phyloP scores from a whole-genome alignment of 2,888 invertebrate species.

The Exocentrus adspersus region DNA sequence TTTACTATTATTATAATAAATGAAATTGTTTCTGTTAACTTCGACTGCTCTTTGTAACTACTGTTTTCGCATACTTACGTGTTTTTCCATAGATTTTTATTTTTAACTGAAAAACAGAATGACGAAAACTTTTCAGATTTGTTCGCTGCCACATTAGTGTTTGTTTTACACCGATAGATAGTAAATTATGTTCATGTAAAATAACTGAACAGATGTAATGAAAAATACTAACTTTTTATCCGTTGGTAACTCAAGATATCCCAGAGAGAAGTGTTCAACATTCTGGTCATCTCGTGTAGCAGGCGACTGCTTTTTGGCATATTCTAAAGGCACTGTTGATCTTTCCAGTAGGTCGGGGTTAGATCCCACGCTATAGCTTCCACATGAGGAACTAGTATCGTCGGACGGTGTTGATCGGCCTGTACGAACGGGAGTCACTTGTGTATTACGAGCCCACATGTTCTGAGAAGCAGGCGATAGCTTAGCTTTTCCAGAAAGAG shows the following conservation, averaged over 20 bases:
- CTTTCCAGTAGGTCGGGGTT: conserved; percentile 61
- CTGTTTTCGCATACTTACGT: too few species aligned
- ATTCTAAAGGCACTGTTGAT: conserved; percentile 61
- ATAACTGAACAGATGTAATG: too few species aligned
- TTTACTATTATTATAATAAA: too few species aligned
- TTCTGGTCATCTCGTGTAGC: conserved; percentile 77
- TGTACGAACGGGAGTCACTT: conserved; percentile 57
- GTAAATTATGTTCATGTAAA: too few species aligned
- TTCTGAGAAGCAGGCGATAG: conserved; percentile 46
- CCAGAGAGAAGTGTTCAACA: conserved; percentile 77
- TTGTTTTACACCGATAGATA: too few species aligned
- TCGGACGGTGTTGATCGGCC: conserved; percentile 68
- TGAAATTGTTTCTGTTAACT: too few species aligned
- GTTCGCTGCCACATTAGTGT: too few species aligned
- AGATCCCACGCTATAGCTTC: conserved; percentile 67
- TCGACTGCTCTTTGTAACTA: too few species aligned
- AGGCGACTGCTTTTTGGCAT: conserved; percentile 36
- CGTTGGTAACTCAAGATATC: conserved; percentile 79
- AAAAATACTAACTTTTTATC: conserved; percentile 70
- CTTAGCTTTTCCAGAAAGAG: conserved; percentile 54
- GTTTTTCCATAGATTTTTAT: too few species aligned
- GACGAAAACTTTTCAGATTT: too few species aligned
- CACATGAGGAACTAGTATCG: conserved; percentile 69
- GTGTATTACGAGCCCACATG: conserved; percentile 58
- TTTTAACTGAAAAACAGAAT: too few species aligned